Conservation (phyloP, 92 coral and sea anemone species). For the Ricordea florida region DNA sequence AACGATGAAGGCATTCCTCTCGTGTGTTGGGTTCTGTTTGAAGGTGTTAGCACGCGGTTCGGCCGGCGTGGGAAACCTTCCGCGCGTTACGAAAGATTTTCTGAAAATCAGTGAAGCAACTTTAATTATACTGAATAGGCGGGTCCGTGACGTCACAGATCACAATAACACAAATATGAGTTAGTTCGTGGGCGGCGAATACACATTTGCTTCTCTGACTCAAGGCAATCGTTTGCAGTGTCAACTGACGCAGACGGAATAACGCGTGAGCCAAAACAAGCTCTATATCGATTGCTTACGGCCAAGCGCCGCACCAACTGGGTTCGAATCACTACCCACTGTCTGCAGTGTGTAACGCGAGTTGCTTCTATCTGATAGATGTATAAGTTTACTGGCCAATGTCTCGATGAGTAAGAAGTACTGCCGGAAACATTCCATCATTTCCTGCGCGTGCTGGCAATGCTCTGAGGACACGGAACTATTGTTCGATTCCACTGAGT, state of each 20-base stretch:
- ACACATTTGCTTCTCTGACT: slow-evolving; percentile 24
- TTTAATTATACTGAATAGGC: slow-evolving; percentile 49
- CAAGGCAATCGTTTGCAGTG: slow-evolving; percentile 20
- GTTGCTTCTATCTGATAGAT: slow-evolving; percentile 44
- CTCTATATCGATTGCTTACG: slow-evolving; percentile 21
- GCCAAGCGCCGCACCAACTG: neutral
- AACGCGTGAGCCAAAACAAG: slow-evolving; percentile 23
- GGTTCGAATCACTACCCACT: slow-evolving; percentile 25
- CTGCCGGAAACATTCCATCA: slow-evolving; percentile 87
- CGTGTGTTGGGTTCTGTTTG: no score
- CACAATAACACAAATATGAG: slow-evolving; percentile 19
- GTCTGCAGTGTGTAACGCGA: slow-evolving; percentile 50
- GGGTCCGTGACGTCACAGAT: slow-evolving; percentile 82
- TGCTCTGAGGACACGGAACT: slow-evolving; percentile 83
- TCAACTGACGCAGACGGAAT: slow-evolving; percentile 33
- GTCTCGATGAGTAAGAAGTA: slow-evolving; percentile 79
- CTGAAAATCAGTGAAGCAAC: neutral
- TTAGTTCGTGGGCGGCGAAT: slow-evolving; percentile 49
- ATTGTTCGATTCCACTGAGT: slow-evolving; percentile 27
- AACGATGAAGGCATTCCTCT: neutral
- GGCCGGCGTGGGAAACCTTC: no score
- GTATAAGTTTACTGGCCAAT: slow-evolving; percentile 78
- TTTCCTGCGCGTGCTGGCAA: slow-evolving; percentile 94
- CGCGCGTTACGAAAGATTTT: neutral
- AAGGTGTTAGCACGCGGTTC: no score